Percentiles rank a stretch among this genome's conserved stretches.
Evolutionary conservation across 2,797 vertebrate genomes (phyloP).

Genomic region (Manis pentadactyla): DNA sequence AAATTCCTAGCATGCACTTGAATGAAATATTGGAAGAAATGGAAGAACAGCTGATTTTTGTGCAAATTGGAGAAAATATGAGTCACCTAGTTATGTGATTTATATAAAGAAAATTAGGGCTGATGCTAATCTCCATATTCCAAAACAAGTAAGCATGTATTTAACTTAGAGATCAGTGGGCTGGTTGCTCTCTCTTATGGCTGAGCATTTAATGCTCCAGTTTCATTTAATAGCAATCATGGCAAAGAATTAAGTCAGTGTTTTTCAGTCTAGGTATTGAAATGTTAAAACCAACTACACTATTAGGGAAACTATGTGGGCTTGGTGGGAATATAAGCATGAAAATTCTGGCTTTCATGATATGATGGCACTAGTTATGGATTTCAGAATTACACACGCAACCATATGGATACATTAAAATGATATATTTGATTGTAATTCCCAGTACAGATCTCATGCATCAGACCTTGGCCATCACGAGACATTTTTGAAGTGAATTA

Average conservation of each 20-base stretch:
- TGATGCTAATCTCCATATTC: background rate
- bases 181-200: background rate
- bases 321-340: background rate
- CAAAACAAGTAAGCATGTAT: background rate
- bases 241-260: conserved; percentile 29
- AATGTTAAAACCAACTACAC: background rate
- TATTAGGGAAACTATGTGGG: background rate
- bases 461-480: background rate
- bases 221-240: conserved; percentile 22
- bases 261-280: background rate
- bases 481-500: background rate
- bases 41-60: background rate
- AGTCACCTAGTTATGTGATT: background rate
- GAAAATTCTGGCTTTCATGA: conserved; percentile 8
- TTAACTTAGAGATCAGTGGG: background rate
- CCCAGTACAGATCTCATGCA: background rate
- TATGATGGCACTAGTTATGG: background rate
- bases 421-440: conserved; percentile 32
- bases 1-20: background rate
- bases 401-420: background rate
- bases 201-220: background rate
- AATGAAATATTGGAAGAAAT: background rate
- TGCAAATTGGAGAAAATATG: background rate
- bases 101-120: background rate
- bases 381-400: background rate